Percentiles rank a stretch among this genome's conserved stretches.
Conservation (phyloP, 2,797 vertebrate species). For the Hirundo rustica region DNA sequence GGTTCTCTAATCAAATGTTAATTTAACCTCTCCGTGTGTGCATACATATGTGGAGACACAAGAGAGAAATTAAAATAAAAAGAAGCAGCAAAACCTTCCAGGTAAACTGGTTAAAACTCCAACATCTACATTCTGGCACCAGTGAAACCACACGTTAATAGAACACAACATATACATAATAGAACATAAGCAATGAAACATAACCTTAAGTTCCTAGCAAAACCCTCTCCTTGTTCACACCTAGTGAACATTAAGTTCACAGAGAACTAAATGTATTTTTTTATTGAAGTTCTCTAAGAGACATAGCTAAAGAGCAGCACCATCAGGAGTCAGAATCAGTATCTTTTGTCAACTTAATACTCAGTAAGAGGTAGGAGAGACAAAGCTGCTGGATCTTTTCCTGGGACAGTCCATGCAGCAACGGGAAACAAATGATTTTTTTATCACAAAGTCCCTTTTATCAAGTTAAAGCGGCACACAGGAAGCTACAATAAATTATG, state of each 20-base stretch:
- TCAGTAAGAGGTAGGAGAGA: neutral
- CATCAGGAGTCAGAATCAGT: neutral
- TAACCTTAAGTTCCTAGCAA: neutral
- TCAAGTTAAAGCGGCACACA: neutral
- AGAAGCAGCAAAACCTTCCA: neutral
- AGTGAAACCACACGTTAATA: neutral
- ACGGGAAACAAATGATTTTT: neutral
- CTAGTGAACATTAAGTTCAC: too few species aligned
- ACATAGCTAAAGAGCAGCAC: neutral
- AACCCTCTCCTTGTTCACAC: neutral
- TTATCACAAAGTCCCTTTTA: neutral
- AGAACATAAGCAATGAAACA: neutral
- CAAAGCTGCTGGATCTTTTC: neutral
- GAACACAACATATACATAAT: neutral
- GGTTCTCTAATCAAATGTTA: neutral
- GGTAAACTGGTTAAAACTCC: neutral
- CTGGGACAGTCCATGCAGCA: neutral
- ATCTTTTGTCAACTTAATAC: neutral
- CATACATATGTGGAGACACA: neutral
- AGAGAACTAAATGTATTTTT: neutral
- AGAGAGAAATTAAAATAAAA: neutral
- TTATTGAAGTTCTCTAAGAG: neutral
- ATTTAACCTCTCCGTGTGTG: neutral
- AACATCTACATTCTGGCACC: neutral
- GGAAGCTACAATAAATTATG: neutral